Evolutionary conservation across 1,140 invertebrate species (phyloP).

Genomic region (Grapholita molesta): DNA sequence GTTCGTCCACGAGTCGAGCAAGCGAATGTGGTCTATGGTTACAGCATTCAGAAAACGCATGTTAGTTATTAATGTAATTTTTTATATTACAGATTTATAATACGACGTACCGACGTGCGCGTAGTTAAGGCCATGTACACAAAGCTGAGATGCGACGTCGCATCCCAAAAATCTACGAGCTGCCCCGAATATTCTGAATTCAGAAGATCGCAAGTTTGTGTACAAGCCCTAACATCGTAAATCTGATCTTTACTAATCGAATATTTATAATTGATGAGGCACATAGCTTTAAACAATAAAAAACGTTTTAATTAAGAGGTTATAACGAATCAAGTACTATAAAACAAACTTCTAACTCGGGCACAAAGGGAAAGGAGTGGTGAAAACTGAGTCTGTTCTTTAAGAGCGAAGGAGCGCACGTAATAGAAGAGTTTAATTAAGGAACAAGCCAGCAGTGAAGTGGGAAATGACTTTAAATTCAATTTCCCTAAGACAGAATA

Average conservation of each 20-base stretch:
- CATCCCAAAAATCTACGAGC: no score
- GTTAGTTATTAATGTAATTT: no score
- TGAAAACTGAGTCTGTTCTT: neutral
- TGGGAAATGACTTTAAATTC: conserved; percentile 42
- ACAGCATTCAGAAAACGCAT: conserved; percentile 45
- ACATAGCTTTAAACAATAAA: neutral
- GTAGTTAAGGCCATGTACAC: no score
- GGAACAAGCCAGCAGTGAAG: conserved; percentile 32
- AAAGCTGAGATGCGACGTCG: no score
- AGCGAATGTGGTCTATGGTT: conserved; percentile 34
- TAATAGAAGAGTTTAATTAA: conserved; percentile 42
- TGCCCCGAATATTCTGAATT: no score
- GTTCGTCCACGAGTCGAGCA: conserved; percentile 27
- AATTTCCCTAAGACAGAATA: conserved; percentile 54
- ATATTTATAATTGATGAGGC: neutral
- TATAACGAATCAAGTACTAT: neutral
- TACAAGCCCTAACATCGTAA: no score
- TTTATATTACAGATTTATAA: no score
- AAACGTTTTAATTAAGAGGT: neutral
- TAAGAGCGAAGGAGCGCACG: neutral
- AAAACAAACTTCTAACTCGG: no score
- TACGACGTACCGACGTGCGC: no score
- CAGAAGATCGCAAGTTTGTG: no score
- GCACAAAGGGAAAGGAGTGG: neutral
- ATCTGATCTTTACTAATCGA: no score